phyloP scores from a whole-genome alignment of 2,888 invertebrate genomes.

The Junonia oenone region DNA sequence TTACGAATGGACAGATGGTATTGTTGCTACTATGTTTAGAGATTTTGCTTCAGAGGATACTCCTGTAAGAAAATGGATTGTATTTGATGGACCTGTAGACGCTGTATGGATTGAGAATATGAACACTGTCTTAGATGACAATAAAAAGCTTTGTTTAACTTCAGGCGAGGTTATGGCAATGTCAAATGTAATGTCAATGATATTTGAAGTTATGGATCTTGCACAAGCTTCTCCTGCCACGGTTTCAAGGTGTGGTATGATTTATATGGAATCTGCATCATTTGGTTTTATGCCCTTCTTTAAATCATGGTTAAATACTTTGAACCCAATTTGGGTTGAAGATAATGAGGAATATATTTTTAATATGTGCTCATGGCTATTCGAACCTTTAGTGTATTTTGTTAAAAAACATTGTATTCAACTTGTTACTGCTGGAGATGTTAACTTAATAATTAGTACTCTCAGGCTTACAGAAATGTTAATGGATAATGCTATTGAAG shows the following conservation, averaged over 20 bases:
- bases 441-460: slow-evolving; percentile 85
- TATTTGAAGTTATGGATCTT: slow-evolving; percentile 93
- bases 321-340: slow-evolving; percentile 82
- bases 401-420: slow-evolving; percentile 84
- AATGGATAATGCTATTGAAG: slow-evolving; percentile 84
- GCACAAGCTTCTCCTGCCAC: slow-evolving; percentile 92
- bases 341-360: slow-evolving; percentile 81
- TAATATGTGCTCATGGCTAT: slow-evolving; percentile 86
- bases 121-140: slow-evolving; percentile 93
- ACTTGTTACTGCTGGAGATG: slow-evolving; percentile 84
- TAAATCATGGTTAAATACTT: slow-evolving; percentile 87
- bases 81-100: slow-evolving; percentile 95
- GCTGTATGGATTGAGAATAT: slow-evolving; percentile 95
- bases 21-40: slow-evolving; percentile 89
- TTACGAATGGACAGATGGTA: slow-evolving; percentile 94
- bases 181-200: slow-evolving; percentile 89
- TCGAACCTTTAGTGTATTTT: slow-evolving; percentile 87
- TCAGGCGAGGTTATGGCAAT: slow-evolving; percentile 93
- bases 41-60: slow-evolving; percentile 86
- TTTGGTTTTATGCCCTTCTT: slow-evolving; percentile 91
- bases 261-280: slow-evolving; percentile 91
- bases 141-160: slow-evolving; percentile 91
- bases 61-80: slow-evolving; percentile 91
- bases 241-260: slow-evolving; percentile 93
- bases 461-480: slow-evolving; percentile 88